Base-by-base conservation (phyloP, 2,888 invertebrate species). In the Salticus scenicus region DNA sequence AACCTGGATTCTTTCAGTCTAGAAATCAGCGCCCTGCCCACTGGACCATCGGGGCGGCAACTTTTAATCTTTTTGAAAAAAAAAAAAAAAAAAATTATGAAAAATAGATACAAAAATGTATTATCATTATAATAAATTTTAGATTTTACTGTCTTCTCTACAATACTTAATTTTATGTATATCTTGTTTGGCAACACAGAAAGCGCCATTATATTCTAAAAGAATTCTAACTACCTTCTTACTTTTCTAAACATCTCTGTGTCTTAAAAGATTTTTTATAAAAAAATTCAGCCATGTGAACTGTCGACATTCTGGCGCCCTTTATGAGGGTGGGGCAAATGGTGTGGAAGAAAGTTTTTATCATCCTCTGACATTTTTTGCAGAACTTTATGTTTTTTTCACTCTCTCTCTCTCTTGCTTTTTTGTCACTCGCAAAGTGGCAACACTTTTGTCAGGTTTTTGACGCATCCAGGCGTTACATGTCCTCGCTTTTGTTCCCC, bases 401-500 rank as follows among this genome's bases (percentile, higher is more conserved):
- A 33, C 41, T 71, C 33, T 31, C 57, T 51, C 24, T 51, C 30
- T 28, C 73, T 80, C 73, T 80, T 80, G 30, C 27, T 80, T 73
- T 80, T 80, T 73, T 67, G 33, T 37, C 66, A 37, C n/a, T 33
- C 17, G 63, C 57, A n/a, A n/a, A 47, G 81, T 66, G 72, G 71
- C 42, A 72, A n/a, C n/a, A 77, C 82, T 82, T 82, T 82, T 82
- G 82, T 82, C 82, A 82, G 82, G 82, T 83, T 83, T 83, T 83
- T 83, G n/a, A 73, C 51, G n/a, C 83, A 83, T 41, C 77, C 72
- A 77, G 72, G 77, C 83, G 83, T 51, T 33, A 77, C 64, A 41
- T 27, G 51, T 67, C 72, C 67, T 57, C 47, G 72, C 77, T 64
- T 83, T 83, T 4, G 83, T 83, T 83, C 77, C 76, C 42, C 66